Evolutionary conservation across 2,888 invertebrate genomes (phyloP).

Genomic region (Polydrusus pterygomalis): DNA sequence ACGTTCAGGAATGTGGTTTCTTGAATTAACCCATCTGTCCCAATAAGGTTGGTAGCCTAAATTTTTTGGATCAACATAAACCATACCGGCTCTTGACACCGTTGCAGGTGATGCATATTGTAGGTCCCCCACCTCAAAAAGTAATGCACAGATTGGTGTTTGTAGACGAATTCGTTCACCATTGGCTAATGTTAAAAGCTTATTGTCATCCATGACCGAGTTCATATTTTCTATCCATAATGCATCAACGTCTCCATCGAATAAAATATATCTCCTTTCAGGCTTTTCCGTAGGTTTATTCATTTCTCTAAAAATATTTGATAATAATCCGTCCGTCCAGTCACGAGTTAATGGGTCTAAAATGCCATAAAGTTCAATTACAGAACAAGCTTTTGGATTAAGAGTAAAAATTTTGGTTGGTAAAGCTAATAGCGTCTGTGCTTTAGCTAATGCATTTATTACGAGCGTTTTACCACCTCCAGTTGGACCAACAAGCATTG

Average conservation of each 20-base stretch:
- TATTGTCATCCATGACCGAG: slow-evolving; percentile 97
- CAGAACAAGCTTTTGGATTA: slow-evolving; percentile 94
- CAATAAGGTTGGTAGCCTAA: slow-evolving; percentile 91
- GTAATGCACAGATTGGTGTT: slow-evolving; percentile 88
- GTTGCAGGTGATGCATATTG: slow-evolving; percentile 95
- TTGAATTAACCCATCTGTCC: slow-evolving; percentile 84
- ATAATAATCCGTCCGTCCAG: slow-evolving; percentile 95
- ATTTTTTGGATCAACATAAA: slow-evolving; percentile 94
- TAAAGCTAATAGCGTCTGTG: slow-evolving; percentile 84
- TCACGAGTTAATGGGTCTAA: slow-evolving; percentile 90
- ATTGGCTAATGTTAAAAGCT: slow-evolving; percentile 90
- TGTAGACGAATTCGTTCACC: slow-evolving; percentile 83
- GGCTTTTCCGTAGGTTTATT: slow-evolving; percentile 85
- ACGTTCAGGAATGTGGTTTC: slow-evolving; percentile 73
- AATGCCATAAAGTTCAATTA: slow-evolving; percentile 91
- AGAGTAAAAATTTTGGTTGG: slow-evolving; percentile 87
- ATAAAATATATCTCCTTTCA: slow-evolving; percentile 84
- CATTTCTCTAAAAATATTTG: slow-evolving; percentile 93
- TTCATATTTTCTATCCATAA: slow-evolving; percentile 98
- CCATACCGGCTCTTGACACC: slow-evolving; percentile 93
- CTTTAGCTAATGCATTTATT: slow-evolving; percentile 84
- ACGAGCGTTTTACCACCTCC: slow-evolving; percentile 95
- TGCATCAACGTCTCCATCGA: slow-evolving; percentile 96
- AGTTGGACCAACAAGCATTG: slow-evolving; percentile 94
- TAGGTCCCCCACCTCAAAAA: slow-evolving; percentile 94